Evolutionary conservation across 2,797 vertebrate genomes (phyloP), one percentile per base, ranked within the genome.

Genomic region (Euphonia xanthogaster): DNA sequence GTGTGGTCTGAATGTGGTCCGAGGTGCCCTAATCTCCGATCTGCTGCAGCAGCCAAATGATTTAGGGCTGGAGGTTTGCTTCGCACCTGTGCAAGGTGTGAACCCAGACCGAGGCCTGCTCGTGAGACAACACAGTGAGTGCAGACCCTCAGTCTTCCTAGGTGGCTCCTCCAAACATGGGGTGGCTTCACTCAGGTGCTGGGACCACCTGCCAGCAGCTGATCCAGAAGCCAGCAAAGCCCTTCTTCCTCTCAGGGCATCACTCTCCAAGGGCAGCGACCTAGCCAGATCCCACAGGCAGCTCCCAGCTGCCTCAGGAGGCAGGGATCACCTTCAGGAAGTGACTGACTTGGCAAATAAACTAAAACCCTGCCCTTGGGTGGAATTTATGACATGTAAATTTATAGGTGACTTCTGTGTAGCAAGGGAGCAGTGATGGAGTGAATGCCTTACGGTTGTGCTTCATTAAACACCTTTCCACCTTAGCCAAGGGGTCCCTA

Each of bases 41-140:
- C 91, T 89, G 57, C 78, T 31, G 50, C 12, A 51, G 81, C 86
- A 91, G 92, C 92, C 84, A 91, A 85, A 62, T 85, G 81, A 87
- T 83, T 92, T 92, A 95, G 65, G 80, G 84, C 77, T 96, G 84
- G 31, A 35, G 84, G 74, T 93, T 96, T 85, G 78, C 74, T 94
- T 61, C 1, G 55, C 94, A 85, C 63, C 28, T 86, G 48, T 54
- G 47, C 54, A 25, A 93, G 90, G 77, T 80, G 90, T 92, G 92
- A 92, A 8, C 82, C 7, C 21, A 39, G 48, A 83, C 50, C 21
- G 12, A 5, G 5, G 72, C 72, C 37, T 33, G 55, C 40, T 54
- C 20, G 2, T 6, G 14, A 33, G 53, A 71, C 65, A 30, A 44
- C 12, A 11, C 50, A 39, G 8, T 0, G 11, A n/a, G 73, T 74